A percentile compares a stretch with the other conserved stretches of the same genome.
Evolutionary conservation across 2,113 vertebrate species (phyloP).

Genomic region (Acanthochromis polyacanthus): DNA sequence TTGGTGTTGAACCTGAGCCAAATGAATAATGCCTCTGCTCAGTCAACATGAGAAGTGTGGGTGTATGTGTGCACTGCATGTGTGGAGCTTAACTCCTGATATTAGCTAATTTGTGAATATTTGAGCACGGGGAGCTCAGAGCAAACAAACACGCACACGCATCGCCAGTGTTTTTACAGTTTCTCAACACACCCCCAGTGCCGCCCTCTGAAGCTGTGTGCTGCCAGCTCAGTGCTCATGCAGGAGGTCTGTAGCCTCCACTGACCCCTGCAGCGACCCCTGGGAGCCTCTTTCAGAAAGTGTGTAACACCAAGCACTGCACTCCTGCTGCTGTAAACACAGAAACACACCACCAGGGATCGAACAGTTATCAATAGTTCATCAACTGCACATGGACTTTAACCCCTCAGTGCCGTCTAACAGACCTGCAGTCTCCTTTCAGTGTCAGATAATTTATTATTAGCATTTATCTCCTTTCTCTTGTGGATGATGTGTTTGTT

Average conservation of each 20-base stretch:
- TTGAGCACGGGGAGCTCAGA: slow-evolving; percentile 46
- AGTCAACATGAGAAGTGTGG: slow-evolving; percentile 30
- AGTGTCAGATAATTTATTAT: slow-evolving; percentile 16
- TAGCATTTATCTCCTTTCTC: background rate
- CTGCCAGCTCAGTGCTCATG: slow-evolving; percentile 69
- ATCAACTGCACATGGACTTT: slow-evolving; percentile 44
- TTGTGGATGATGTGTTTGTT: background rate
- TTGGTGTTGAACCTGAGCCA: slow-evolving; percentile 66
- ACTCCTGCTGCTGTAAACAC: slow-evolving; percentile 51
- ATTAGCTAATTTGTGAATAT: slow-evolving; percentile 70
- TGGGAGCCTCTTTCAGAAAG: slow-evolving; percentile 57
- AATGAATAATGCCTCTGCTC: slow-evolving; percentile 52
- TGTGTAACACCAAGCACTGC: slow-evolving; percentile 42
- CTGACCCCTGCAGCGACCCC: slow-evolving; percentile 61
- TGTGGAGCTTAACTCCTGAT: slow-evolving; percentile 44
- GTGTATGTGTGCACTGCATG: slow-evolving; percentile 34
- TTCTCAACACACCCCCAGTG: slow-evolving; percentile 55
- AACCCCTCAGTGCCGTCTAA: background rate
- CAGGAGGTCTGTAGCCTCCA: slow-evolving; percentile 68
- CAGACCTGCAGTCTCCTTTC: slow-evolving; percentile 10
- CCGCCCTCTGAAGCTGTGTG: slow-evolving; percentile 45
- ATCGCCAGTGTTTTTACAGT: slow-evolving; percentile 53
- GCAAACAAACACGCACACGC: slow-evolving; percentile 28
- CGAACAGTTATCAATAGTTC: slow-evolving; percentile 51
- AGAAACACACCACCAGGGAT: slow-evolving; percentile 55